phyloP scores from a whole-genome alignment of 2,888 invertebrate species.

The Habroteleia sp. region DNA sequence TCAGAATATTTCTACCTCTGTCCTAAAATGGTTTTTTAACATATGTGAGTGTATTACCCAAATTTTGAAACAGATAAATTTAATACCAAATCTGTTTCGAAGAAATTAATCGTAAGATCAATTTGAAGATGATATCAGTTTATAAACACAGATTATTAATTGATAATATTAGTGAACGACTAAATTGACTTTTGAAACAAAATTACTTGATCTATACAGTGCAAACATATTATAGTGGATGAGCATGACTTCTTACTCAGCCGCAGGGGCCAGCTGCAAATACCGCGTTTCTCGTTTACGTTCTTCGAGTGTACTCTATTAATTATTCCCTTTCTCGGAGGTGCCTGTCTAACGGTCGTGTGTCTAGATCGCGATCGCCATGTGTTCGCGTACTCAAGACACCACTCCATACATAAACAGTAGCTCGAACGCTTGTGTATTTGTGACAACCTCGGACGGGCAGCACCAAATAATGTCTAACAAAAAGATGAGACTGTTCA shows the following conservation, averaged over 20 bases:
- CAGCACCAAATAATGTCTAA: conserved; percentile 34
- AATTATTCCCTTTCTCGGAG: conserved; percentile 65
- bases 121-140: too few relatives aligned
- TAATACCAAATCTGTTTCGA: too few relatives aligned
- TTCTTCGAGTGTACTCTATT: conserved; percentile 62
- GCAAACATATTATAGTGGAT: conserved; percentile 57
- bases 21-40: too few relatives aligned
- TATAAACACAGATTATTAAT: conserved; percentile 42
- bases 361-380: conserved; percentile 59
- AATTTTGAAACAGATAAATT: too few relatives aligned
- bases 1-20: too few relatives aligned
- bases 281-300: conserved; percentile 61
- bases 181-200: conserved; percentile 22
- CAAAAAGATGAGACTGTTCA: conserved; percentile 41
- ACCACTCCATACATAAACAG: conserved; percentile 53
- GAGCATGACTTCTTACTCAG: conserved; percentile 62
- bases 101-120: too few relatives aligned
- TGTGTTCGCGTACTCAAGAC: conserved; percentile 56
- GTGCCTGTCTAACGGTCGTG: conserved; percentile 59
- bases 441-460: conserved; percentile 41
- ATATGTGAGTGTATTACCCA: too few relatives aligned
- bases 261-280: conserved; percentile 63
- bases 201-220: conserved; percentile 31
- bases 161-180: conserved; percentile 29
- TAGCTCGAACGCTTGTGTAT: conserved; percentile 30